Evolutionary conservation across 2,888 invertebrate genomes (phyloP), one percentile per base, ranked within the genome.

Genomic region (Lucinisca nassula): DNA sequence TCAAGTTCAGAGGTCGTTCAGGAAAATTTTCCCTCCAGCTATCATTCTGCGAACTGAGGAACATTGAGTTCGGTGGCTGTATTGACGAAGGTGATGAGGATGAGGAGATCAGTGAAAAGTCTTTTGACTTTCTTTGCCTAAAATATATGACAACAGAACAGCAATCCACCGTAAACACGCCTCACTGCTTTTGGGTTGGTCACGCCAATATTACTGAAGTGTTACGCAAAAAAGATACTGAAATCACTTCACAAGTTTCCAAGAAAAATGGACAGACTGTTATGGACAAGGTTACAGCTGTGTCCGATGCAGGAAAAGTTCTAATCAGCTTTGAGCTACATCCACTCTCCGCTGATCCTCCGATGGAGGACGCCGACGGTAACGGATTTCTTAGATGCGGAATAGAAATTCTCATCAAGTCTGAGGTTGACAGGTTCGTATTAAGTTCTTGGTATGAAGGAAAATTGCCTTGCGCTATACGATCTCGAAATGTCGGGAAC

Each of bases 51-150:
- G 87, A 85, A 27, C 67, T 90, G 6, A 86, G 93, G 58, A 90
- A 92, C 58, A 91, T 93, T 38, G 92, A 92, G 21, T 87, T 92
- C 73, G 86, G 87, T 1, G 90, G 89, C 32, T 77, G 76, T 35
- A 73, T 73, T 21, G 75, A 82, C 12, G 87, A 88, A 14, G 79
- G 83, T 38, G 90, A 90, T 0, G 89, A 90, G 12, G 74, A 74
- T 2, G 67, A 32, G 17, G 67, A 67, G 0, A 35, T 27, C 17
- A 67, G 6, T 1, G 35, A 12, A 8, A 67, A 67, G 67, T 32
- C 67, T 17, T 67, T 30, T 21, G 67, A 67, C 35, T 67, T 67
- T 35, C 67, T 67, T 24, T 67, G 67, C 67, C 3, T 67, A 17
- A 67, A 35, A 21, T 35, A 21, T 21, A 58, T n/a, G 1, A 58